Evolutionary conservation across 2,797 vertebrate genomes (phyloP).

Genomic region (Lutjanus campechanus): DNA sequence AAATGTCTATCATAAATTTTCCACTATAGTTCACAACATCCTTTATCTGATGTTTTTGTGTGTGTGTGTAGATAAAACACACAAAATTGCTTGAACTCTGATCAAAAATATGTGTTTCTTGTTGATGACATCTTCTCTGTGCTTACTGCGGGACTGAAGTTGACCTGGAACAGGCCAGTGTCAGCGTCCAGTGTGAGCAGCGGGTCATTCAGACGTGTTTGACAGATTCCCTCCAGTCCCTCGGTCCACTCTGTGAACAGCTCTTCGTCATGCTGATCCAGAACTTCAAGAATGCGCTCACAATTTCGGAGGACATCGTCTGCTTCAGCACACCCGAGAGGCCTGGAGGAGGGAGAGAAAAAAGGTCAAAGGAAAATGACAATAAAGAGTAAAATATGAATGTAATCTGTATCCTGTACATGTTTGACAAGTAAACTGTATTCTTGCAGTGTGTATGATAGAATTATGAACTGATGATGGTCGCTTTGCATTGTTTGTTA

Average conservation of each 20-base stretch:
- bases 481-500: not conserved
- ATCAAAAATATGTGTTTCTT: not conserved
- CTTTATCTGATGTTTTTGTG: not conserved
- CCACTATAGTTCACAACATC: not conserved
- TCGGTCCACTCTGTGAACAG: constrained; percentile 80
- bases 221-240: constrained; percentile 79
- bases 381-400: not conserved
- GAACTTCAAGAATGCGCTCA: constrained; percentile 81
- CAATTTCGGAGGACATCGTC: constrained; percentile 83
- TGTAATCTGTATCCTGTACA: not conserved
- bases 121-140: not conserved
- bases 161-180: constrained; percentile 78
- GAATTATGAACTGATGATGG: not conserved
- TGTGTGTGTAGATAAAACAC: not conserved
- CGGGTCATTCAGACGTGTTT: constrained; percentile 80
- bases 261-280: constrained; percentile 83
- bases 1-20: not conserved
- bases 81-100: not conserved
- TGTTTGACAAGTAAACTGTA: not conserved
- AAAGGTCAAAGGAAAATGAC: not conserved
- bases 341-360: constrained; percentile 64
- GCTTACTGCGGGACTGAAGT: constrained; percentile 86
- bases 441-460: not conserved
- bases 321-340: constrained; percentile 79
- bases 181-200: constrained; percentile 76